Base-by-base conservation (phyloP, 2,888 invertebrate genomes). In the Petrolisthes cinctipes region DNA sequence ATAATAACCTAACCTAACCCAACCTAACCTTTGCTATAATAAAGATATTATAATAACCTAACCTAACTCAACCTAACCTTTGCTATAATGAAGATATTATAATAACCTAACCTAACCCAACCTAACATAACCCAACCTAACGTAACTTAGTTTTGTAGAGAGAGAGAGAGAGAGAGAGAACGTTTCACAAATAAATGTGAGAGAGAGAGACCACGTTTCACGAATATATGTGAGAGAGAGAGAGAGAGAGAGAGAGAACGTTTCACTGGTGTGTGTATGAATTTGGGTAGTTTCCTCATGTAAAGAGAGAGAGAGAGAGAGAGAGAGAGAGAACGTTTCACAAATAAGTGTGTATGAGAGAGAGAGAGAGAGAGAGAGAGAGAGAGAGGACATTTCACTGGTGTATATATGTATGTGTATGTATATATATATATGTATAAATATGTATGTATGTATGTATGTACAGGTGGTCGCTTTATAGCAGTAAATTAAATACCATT, bases 281-380 rank as follows among this genome's bases (percentile, higher is more conserved):
- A n/a, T n/a, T n/a, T n/a, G n/a, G n/a, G n/a, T n/a, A n/a, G n/a
- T n/a, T n/a, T n/a, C n/a, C n/a, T n/a, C n/a, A 14, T 7, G 14
- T 7, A 73, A 20, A 73, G 75, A 73, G 20, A n/a, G 20, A n/a
- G 20, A 7, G 75, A 73, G 75, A 73, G 20, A n/a, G 75, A 57
- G 80, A 56, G 20, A 57, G 57, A 80, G 23, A 56, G 54, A 57
- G 61, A n/a, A 61, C n/a, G 56, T n/a, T n/a, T n/a, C 20, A 23
- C 20, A 14, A 53, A 23, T 14, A 20, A 53, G 54, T 57, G 53
- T 9, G 79, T 56, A 56, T 54, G 79, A 73, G 75, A 73, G 75
- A 73, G 75, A 73, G 75, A 73, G 75, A 73, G 75, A 73, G 75
- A 73, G 75, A 73, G 75, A 73, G 75, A 73, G 75, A 73, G 75